These are phyloP conservation scores for Muscina levida DNA, from an alignment of 2,888 invertebrate species.

Conservation along the genomic window DNA sequence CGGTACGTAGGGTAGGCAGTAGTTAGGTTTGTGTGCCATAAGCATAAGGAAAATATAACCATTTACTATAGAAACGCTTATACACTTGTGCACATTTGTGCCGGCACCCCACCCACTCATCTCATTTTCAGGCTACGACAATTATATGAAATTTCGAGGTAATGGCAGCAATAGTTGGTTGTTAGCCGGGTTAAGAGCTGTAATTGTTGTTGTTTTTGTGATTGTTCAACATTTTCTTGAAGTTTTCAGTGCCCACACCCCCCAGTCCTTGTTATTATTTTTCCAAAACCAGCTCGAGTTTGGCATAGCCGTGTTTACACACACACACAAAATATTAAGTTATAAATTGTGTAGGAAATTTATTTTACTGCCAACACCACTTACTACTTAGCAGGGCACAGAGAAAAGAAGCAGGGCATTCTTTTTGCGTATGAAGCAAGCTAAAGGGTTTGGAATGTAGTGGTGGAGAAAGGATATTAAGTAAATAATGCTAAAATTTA, in stretches of 20 bases:
- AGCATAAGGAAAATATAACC: conserved; percentile 21
- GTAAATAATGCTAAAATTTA: background rate
- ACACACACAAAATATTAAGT: conserved; percentile 23
- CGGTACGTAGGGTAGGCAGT: no score
- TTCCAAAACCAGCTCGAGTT: background rate
- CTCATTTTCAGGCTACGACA: background rate
- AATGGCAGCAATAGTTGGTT: conserved; percentile 11
- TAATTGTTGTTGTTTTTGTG: conserved; percentile 13
- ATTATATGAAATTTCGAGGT: conserved; percentile 25
- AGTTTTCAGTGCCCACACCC: background rate
- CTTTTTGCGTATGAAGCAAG: no score
- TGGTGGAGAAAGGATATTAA: background rate
- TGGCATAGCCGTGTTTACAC: background rate
- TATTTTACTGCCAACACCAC: background rate
- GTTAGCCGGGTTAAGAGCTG: conserved; percentile 28
- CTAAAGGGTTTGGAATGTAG: no score
- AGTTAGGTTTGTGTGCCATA: no score
- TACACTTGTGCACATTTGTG: background rate
- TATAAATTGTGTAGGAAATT: conserved; percentile 14
- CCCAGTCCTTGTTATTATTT: background rate
- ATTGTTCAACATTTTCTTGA: conserved; percentile 6
- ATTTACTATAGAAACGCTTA: conserved; percentile 23
- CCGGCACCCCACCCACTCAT: background rate
- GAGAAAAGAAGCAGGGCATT: background rate
- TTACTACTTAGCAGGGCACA: background rate